Evolutionary conservation across 2,888 invertebrate species (phyloP).

Genomic region (Acanthoscelides obtectus): DNA sequence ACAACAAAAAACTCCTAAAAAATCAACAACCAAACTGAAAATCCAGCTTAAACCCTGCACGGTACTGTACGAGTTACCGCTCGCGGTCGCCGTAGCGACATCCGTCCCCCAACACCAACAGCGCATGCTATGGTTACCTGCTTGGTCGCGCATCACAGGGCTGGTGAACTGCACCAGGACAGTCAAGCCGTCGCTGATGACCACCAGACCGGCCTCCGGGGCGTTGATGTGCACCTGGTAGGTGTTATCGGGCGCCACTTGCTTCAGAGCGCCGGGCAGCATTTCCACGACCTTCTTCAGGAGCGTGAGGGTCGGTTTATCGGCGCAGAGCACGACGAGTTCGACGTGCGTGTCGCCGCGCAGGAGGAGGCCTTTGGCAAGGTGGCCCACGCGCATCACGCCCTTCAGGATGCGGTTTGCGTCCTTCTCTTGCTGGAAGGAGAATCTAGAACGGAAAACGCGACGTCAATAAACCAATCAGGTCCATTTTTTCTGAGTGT

Average conservation of each 20-base stretch:
- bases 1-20: neutral
- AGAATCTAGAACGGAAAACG: conserved; percentile 47
- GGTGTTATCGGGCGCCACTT: conserved; percentile 67
- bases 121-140: conserved; percentile 46
- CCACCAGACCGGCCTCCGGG: conserved; percentile 79
- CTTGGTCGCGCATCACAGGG: conserved; percentile 85
- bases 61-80: conserved; percentile 40
- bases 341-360: conserved; percentile 87
- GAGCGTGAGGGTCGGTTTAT: conserved; percentile 85
- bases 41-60: conserved; percentile 45
- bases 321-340: conserved; percentile 90
- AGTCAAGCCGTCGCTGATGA: conserved; percentile 71
- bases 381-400: conserved; percentile 92
- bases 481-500: too few species aligned
- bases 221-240: conserved; percentile 82
- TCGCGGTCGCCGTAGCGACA: too few species aligned
- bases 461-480: neutral
- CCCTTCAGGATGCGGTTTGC: conserved; percentile 80
- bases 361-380: conserved; percentile 85
- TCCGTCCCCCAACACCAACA: conserved; percentile 13
- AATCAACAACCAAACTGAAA: conserved; percentile 8
- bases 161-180: conserved; percentile 91
- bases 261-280: conserved; percentile 73
- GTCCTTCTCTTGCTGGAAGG: conserved; percentile 61
- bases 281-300: conserved; percentile 78